Base-by-base conservation (phyloP, 2,888 invertebrate genomes). In the Tipula confusa region DNA sequence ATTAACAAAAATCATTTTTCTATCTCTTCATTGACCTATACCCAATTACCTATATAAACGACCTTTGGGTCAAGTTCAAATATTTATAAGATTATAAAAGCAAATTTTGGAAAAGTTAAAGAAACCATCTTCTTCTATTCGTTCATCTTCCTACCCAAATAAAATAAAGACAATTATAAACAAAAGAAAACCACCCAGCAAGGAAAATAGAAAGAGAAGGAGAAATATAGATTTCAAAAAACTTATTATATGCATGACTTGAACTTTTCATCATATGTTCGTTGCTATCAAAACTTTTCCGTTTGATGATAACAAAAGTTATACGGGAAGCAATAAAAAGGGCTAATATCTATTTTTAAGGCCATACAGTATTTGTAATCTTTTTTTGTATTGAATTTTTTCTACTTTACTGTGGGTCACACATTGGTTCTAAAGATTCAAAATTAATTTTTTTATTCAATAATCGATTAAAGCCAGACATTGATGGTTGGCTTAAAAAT, bases 241-340 rank as follows among this genome's bases (percentile, higher is more conserved):
- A 24, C 64, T 64, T 64, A 64, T 64, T 64, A 64, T 24, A 64
- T 64, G 64, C 64, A 64, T 64, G 64, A 64, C 64, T 64, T 64
- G 64, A 24, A 64, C 9, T 64, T 64, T 64, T 18, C 48, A 48
- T 48, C 18, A 18, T 48, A 6, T 33, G 33, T 18, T 2, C 24
- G n/a, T 64, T 64, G 24, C 9, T 64, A 64, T 64, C 64, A 64
- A 64, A 64, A 64, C 2, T 64, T 64, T 64, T 64, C 64, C 64
- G 24, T 64, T 64, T 64, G 64, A 64, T 64, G 24, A 64, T 24
- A 64, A 64, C 64, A 64, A 64, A 64, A 64, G 24, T 9, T 9
- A 24, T 0, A 4, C n/a, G 64, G 9, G 24, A 64, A 24, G 11
- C 24, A 24, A 24, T 64, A 64, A 24, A 24, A 64, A 64, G 64